These are phyloP conservation scores for Coptodon rendalli DNA, from an alignment of 2,113 vertebrate genomes.

Conservation along the genomic window DNA sequence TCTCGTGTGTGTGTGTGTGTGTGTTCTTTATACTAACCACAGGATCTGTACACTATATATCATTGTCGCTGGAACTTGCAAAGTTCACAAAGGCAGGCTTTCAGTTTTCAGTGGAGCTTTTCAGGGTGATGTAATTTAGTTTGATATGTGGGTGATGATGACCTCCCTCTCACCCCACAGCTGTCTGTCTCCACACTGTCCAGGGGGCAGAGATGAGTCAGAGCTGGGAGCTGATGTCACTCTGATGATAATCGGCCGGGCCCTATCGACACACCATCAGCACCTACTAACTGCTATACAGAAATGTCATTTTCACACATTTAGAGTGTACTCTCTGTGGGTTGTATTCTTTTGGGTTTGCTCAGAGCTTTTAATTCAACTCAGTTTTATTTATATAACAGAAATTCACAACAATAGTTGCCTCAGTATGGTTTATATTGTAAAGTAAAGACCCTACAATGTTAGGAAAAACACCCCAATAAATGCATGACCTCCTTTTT, in stretches of 20 bases:
- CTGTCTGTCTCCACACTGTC: constrained; percentile 15
- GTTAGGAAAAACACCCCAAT: neutral
- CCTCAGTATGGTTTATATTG: neutral
- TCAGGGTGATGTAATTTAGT: constrained; percentile 47
- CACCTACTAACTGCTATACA: neutral
- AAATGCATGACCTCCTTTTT: neutral
- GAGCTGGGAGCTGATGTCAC: constrained; percentile 51
- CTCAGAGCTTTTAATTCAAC: neutral
- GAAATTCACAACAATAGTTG: neutral
- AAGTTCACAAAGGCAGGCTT: neutral
- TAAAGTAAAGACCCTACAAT: neutral
- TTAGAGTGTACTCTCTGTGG: neutral
- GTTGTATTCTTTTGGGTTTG: neutral
- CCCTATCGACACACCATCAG: constrained; percentile 8
- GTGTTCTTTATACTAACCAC: neutral
- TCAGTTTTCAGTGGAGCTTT: neutral
- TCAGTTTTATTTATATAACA: neutral
- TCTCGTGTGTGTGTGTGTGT: neutral
- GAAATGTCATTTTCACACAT: neutral
- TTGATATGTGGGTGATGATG: constrained; percentile 40
- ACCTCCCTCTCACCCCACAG: constrained; percentile 34
- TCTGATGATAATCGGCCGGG: constrained; percentile 13
- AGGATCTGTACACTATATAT: neutral
- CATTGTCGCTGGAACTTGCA: neutral
- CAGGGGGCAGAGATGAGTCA: constrained; percentile 44